These are phyloP conservation scores for Cassiopea xamachana DNA, from an alignment of 30 jellyfish, hydroid and myxozoan species.

Conservation along the genomic window DNA sequence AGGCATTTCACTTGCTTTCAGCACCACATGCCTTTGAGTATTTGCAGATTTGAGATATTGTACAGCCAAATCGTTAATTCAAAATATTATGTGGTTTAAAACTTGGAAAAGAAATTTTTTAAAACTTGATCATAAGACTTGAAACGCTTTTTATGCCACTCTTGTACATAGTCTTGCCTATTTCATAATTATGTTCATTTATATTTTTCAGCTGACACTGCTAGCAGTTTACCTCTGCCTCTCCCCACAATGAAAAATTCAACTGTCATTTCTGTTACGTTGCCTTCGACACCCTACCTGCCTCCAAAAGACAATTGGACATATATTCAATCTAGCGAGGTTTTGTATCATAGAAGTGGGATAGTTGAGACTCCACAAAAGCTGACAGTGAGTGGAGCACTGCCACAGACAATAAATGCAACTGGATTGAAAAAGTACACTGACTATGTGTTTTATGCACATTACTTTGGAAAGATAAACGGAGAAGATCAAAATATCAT, in stretches of 20 bases:
- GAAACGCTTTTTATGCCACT: not conserved
- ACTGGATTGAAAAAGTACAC: conserved; percentile 26
- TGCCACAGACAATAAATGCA: conserved; percentile 39
- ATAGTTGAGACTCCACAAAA: not conserved
- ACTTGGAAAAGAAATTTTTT: too few relatives aligned
- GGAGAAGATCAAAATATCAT: conserved; percentile 21
- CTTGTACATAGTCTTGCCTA: not conserved
- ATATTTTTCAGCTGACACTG: not conserved
- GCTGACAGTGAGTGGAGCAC: not conserved
- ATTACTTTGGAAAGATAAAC: conserved; percentile 22
- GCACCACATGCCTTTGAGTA: too few relatives aligned
- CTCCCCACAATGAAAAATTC: conserved; percentile 25
- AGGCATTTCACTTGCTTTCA: too few relatives aligned
- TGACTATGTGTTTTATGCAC: conserved; percentile 41
- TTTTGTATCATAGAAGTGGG: conserved; percentile 5
- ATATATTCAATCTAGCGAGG: conserved; percentile 3
- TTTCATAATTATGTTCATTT: not conserved
- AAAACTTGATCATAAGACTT: not conserved
- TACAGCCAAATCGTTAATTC: too few relatives aligned
- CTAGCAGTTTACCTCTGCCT: conserved; percentile 13
- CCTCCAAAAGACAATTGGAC: conserved; percentile 40
- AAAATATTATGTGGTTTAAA: too few relatives aligned
- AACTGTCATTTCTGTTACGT: conserved; percentile 12
- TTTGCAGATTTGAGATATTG: too few relatives aligned
- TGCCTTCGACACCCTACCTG: conserved; percentile 35